Base-by-base conservation (phyloP, 1,140 invertebrate genomes). In the Archivesica marissinica region DNA sequence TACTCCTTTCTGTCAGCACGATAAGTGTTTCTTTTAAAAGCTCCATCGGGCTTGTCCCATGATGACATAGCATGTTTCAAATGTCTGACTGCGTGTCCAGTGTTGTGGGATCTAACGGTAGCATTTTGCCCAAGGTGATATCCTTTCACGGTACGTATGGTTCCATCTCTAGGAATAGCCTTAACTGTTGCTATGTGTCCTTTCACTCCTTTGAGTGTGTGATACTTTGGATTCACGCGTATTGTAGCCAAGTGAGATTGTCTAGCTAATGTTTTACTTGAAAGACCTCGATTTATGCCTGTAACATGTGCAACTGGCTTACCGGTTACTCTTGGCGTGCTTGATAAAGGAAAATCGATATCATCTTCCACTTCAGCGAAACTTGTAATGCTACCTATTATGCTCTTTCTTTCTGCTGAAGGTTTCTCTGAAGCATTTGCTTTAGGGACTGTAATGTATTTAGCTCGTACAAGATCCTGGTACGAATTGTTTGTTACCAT, bases 1-100 rank as follows among this genome's bases (percentile, higher is more conserved):
- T 89, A 74, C 50, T 90, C 90, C 50, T 91, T 92, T 1, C 82
- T 64, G 7, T 90, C 87, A 9, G 33, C 38, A 20, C 39, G 17
- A 9, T 50, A 47, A n/a, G 80, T 82, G 11, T 17, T 41, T 20
- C 80, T 50, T 61, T 70, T 35, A 33, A 75, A 64, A 15, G 44
- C 61, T 13, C 72, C 76, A 33, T 54, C 68, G 15, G 50, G 78
- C 41, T 35, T n/a, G 35, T 50, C 70, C 28, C 28, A 56, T 7
- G 64, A 72, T 28, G 28, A 25, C 15, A 52, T 28, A 1, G 25
- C 80, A 17, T 52, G 50, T 74, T 56, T 66, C 23, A 39, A n/a
- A 30, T 86, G 68, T 35, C 23, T 50, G 23, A 59, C 41, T 28
- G 35, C 72, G 23, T 83, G 83, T 54, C 64, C 54, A 23, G 78